Base-by-base conservation (phyloP, 2,888 invertebrate genomes). In the Hypsopygia costalis region DNA sequence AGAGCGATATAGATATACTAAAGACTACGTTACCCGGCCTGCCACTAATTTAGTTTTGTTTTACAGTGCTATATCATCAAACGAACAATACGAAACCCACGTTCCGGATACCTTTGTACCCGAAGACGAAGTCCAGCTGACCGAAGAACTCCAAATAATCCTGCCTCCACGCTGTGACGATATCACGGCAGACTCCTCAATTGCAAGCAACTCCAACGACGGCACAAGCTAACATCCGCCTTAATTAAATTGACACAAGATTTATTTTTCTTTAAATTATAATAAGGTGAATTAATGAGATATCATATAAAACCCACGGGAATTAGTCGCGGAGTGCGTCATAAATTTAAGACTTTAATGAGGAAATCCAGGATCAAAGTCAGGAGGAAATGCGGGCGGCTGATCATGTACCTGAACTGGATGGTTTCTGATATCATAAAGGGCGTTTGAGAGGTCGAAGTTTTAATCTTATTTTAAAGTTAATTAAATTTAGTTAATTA, bases 141-240 rank as follows among this genome's bases (percentile, higher is more conserved):
- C 71, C 40, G 87, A 86, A 36, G 85, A 88, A 47, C 61, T 88
- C 12, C 87, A 87, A 45, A 85, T 86, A 11, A 82, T 88, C 7
- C 65, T 88, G 1, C 86, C 87, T 0, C 87, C 87, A 3, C 65
- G 82, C 20, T 75, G 75, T 49, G 86, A 85, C 46, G 85, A 87
- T 59, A 65, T 76, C 49, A 67, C 64, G 1, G 60, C 73, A 0
- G 79, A 75, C 10, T 73, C 79, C 1, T 71, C 77, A 1, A 54
- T 58, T 6, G 64, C 69, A 6, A 61, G 68, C 21, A 45, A 60
- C 1, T 50, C 68, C 8, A 54, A 55, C 10, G 64, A 68, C 35
- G 58, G 51, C 30, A 41, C 43, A 32, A 59, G 41, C 31, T 51
- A 54, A 35, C 38, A 20, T 52, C 12, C 35, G 31, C 40, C 33